Percentiles rank a stretch among this genome's conserved stretches.
phyloP scores from a whole-genome alignment of 2,888 invertebrate species.

The Lamproptera curius region DNA sequence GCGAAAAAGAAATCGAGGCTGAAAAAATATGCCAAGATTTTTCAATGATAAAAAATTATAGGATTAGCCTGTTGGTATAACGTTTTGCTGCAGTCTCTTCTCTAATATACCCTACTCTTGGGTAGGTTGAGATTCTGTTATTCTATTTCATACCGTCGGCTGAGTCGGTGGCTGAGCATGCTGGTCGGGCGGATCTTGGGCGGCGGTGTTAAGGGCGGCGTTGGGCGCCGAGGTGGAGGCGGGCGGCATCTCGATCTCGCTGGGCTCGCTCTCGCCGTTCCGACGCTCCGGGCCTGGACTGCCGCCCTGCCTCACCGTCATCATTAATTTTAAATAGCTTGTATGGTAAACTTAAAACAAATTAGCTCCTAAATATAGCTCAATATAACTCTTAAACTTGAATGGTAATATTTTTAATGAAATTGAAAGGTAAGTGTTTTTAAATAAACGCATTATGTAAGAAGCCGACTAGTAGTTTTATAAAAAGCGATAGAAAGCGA shows the following conservation, averaged over 20 bases:
- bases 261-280: constrained; percentile 52
- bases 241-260: constrained; percentile 49
- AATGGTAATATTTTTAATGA: background rate
- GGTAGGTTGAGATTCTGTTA: no score
- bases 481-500: background rate
- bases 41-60: no score
- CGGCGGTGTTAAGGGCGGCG: constrained; percentile 32
- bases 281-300: constrained; percentile 71
- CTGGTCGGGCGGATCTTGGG: constrained; percentile 26
- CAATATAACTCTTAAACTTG: background rate
- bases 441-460: background rate
- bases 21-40: no score
- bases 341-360: no score
- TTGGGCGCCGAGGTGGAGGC: constrained; percentile 46
- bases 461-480: background rate
- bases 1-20: no score
- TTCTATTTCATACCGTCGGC: constrained; percentile 10
- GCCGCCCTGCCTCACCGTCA: constrained; percentile 50
- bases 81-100: no score
- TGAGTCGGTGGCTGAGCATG: constrained; percentile 10
- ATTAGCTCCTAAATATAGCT: background rate
- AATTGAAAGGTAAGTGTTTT: background rate
- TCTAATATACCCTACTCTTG: no score
- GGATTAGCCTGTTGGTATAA: no score
- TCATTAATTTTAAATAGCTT: no score